These are phyloP conservation scores for Linepithema humile DNA, from an alignment of 1,140 invertebrate genomes.

Conservation along the genomic window DNA sequence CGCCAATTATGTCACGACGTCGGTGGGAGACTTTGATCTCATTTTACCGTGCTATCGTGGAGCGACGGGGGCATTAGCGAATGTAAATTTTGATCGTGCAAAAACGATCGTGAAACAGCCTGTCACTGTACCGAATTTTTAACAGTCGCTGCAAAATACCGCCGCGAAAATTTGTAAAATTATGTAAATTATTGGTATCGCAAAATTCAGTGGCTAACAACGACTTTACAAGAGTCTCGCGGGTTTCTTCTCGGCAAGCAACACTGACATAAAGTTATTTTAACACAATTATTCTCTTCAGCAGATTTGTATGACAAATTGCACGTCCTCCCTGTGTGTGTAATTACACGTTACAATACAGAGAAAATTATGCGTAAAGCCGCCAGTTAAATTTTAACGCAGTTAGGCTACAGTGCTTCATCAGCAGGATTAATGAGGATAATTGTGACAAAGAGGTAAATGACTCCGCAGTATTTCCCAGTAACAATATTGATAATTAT, in stretches of 20 bases:
- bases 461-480: background rate
- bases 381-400: background rate
- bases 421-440: constrained; percentile 1
- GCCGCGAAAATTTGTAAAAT: background rate
- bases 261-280: background rate
- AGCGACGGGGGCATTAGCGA: constrained; percentile 1
- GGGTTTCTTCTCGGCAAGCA: no score
- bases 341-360: constrained; percentile 14
- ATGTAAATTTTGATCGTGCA: constrained; percentile 17
- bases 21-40: constrained; percentile 10
- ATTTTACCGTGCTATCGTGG: background rate
- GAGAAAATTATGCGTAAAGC: background rate
- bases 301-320: background rate
- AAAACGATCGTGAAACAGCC: constrained; percentile 2
- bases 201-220: background rate
- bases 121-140: constrained; percentile 27
- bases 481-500: constrained; percentile 11
- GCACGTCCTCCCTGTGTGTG: background rate
- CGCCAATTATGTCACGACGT: constrained; percentile 24
- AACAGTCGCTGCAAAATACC: background rate
- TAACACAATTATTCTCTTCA: background rate
- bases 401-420: background rate
- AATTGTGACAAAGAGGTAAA: constrained; percentile 3
- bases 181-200: background rate
- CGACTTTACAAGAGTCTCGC: background rate